Conservation (phyloP, 2,797 vertebrate genomes). For the Erethizon dorsatum region DNA sequence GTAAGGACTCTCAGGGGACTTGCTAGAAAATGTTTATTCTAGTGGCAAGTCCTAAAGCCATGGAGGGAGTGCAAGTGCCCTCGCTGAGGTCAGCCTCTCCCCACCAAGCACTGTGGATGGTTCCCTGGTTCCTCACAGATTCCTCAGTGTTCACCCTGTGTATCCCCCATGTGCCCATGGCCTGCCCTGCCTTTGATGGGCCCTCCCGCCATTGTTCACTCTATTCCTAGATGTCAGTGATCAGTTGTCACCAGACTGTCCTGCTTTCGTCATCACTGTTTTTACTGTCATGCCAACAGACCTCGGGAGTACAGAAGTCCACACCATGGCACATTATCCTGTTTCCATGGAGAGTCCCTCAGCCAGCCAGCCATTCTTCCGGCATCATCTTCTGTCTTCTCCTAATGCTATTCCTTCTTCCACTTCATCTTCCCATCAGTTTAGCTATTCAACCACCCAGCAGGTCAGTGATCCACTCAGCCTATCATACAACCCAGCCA, state of each 20-base stretch:
- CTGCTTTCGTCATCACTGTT: background rate
- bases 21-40: background rate
- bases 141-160: rapidly evolving
- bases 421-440: background rate
- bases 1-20: slow-evolving; percentile 49
- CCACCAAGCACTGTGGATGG: background rate
- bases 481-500: no score
- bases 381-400: background rate
- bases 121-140: background rate
- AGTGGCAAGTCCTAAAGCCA: background rate
- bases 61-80: background rate
- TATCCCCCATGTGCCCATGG: rapidly evolving
- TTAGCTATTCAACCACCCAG: background rate
- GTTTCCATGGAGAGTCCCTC: background rate
- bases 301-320: background rate
- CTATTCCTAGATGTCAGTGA: background rate
- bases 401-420: background rate
- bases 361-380: background rate
- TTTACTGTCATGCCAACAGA: background rate
- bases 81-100: background rate
- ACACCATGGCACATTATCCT: background rate
- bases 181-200: background rate
- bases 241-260: background rate
- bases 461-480: background rate
- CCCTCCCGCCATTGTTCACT: background rate